Evolutionary conservation across 2,888 invertebrate genomes (phyloP), one percentile per base, ranked within the genome.

Genomic region (Drepanosiphum platanoidis): DNA sequence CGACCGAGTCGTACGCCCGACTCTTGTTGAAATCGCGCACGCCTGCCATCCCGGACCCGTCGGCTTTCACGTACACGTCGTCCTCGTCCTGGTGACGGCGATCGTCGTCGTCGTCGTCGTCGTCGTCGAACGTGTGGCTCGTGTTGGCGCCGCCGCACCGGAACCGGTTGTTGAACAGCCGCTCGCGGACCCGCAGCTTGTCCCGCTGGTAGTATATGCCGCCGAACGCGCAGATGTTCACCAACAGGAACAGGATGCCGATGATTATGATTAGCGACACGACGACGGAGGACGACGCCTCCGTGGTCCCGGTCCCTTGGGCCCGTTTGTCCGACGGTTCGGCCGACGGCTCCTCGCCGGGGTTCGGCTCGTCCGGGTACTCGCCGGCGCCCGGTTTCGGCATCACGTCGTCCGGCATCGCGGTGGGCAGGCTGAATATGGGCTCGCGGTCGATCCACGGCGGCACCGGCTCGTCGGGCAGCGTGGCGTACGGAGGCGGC

Each of bases 161-260:
- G 86, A 90, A 90, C 86, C 91, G 90, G 81, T 89, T 90, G 88
- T 91, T 91, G 86, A 91, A 89, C 79, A 90, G 89, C 87, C 90
- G 90, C 87, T 92, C 92, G 84, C 91, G 90, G 86, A 91, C 90
- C 88, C 91, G 92, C 36, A 92, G 89, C 89, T 91, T 92, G 86
- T 92, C 91, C 88, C 93, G 92, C 89, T 93, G 94, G 87, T 93
- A 92, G 89, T 94, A 94, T 66, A 95, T 90, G 87, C 92, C 92
- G 0, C 92, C 90, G 88, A 94, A 93, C 52, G 93, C 92, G n/a
- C 93, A 92, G 18, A 95, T 90, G 89, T 96, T 96, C 11, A 95
- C 91, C 34, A 94, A 90, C 11, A 96, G 90, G 89, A 96, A 95
- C 71, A 94, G 90, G 77, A 94, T 91, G 36, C 94, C 94, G 39